phyloP scores from a whole-genome alignment of 2,797 vertebrate species.

The Euthynnus affinis region DNA sequence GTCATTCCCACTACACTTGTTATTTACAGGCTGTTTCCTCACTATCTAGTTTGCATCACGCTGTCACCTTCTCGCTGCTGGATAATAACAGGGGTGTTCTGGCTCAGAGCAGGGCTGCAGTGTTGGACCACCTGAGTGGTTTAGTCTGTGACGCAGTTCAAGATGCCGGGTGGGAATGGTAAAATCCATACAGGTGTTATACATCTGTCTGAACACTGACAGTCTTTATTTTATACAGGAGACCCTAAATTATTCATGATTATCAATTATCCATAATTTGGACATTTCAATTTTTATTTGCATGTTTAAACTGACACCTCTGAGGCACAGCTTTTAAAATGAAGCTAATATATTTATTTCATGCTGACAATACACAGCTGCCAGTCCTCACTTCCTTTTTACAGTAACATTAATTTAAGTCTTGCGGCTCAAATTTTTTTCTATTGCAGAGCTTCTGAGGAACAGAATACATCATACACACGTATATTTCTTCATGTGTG shows the following conservation, averaged over 20 bases:
- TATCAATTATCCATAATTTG: background rate
- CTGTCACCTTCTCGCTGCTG: slow-evolving; percentile 18
- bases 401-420: no score
- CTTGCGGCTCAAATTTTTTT: background rate
- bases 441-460: background rate
- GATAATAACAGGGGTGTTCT: background rate
- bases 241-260: background rate
- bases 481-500: background rate
- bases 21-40: slow-evolving; percentile 44
- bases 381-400: slow-evolving; percentile 2
- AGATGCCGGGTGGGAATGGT: background rate
- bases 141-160: background rate
- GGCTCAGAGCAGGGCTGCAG: background rate
- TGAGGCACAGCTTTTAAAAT: background rate
- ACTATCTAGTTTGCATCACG: background rate
- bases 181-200: background rate
- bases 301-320: background rate
- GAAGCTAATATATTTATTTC: background rate
- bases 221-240: background rate
- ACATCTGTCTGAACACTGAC: background rate
- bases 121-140: background rate
- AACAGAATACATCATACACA: background rate
- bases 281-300: background rate
- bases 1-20: slow-evolving; percentile 32
- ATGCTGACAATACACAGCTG: background rate